A percentile compares a stretch with the other conserved stretches of the same genome.
Evolutionary conservation across 2,113 vertebrate species (phyloP).

Genomic region (Caretta caretta): DNA sequence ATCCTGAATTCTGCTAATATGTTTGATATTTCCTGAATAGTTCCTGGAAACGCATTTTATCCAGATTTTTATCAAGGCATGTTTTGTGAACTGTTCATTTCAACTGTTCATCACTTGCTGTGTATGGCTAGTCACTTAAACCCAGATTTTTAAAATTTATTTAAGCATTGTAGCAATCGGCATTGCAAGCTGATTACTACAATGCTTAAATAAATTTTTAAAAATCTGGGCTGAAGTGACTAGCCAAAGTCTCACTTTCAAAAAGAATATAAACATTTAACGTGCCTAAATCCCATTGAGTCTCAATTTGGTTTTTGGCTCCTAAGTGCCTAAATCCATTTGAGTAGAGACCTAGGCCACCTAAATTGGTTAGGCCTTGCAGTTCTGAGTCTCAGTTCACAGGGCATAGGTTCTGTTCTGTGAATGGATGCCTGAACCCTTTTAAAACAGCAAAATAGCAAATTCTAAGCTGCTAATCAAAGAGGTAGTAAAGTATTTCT

Average conservation of each 20-base stretch:
- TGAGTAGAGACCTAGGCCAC: not conserved
- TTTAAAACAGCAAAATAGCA: not conserved
- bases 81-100: not conserved
- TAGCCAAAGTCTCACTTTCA: not conserved
- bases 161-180: not conserved
- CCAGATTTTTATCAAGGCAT: not conserved
- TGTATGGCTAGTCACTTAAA: not conserved
- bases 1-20: not conserved
- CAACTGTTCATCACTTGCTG: rapidly evolving
- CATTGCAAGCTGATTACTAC: not conserved
- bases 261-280: not conserved
- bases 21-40: not conserved
- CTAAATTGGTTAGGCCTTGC: not conserved
- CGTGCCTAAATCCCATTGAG: no score
- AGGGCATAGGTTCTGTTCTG: not conserved
- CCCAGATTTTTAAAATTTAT: not conserved
- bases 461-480: not conserved
- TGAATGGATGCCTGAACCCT: not conserved
- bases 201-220: no score
- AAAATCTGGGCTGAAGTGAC: no score
- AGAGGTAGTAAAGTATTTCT: rapidly evolving
- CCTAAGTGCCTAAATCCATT: not conserved
- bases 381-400: not conserved
- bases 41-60: rapidly evolving
- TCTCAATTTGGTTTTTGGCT: no score